phyloP scores from a whole-genome alignment of 2,797 vertebrate genomes.

The Anguilla marmorata region DNA sequence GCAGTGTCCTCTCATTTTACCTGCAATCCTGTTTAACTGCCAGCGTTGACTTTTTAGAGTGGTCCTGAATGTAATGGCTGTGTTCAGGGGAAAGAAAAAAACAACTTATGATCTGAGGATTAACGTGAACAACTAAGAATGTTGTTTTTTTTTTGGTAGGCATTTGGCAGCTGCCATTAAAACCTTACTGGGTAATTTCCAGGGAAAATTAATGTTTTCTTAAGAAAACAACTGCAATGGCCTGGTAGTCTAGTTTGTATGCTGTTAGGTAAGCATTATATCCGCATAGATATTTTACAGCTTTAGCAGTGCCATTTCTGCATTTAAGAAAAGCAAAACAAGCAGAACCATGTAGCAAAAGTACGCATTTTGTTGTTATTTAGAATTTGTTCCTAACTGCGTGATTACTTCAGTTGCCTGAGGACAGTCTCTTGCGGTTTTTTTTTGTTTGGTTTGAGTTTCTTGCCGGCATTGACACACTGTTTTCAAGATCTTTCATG shows the following conservation, averaged over 20 bases:
- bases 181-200: neutral
- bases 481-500: neutral
- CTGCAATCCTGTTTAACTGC: slow-evolving; percentile 42
- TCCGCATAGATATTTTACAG: neutral
- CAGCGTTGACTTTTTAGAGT: slow-evolving; percentile 41
- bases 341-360: neutral
- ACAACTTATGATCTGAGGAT: slow-evolving; percentile 27
- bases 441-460: neutral
- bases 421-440: neutral
- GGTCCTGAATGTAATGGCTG: slow-evolving; percentile 30
- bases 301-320: neutral
- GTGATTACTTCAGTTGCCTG: neutral
- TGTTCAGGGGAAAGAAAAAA: slow-evolving; percentile 41
- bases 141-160: neutral
- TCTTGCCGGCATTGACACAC: neutral
- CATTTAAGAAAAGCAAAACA: neutral
- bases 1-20: slow-evolving; percentile 51
- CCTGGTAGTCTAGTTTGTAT: neutral
- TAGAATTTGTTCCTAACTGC: neutral
- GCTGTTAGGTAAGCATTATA: neutral
- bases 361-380: neutral
- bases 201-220: neutral
- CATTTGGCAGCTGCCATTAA: neutral
- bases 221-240: neutral
- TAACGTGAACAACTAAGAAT: neutral